Evolutionary conservation across 2,888 invertebrate genomes (phyloP), one percentile per base, ranked within the genome.

Genomic region (Drosophila aldrichi): DNA sequence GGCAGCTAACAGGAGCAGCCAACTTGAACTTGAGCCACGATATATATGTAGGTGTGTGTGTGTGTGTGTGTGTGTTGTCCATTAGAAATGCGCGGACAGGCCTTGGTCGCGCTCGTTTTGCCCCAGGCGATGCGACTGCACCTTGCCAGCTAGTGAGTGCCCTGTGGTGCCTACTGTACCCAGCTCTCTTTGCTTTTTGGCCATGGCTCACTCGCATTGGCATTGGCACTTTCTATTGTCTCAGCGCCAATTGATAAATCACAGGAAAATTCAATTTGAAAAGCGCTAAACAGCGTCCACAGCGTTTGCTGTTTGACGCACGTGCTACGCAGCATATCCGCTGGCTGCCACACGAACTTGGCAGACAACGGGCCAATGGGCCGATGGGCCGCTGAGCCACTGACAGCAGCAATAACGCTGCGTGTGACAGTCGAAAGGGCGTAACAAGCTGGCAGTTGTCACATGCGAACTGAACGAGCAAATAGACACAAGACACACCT

Each of bases 21-120:
- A 68, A 65, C 80, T 79, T 79, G 76, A 79, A 77, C 76, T 80
- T 78, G 77, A 63, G 51, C 16, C 12, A 20, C 46, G 25, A 49
- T 49, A 10, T 29, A 5, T 29, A 0, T 36, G 1, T 52, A 8
- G n/a, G n/a, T 60, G 7, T 41, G 8, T 60, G 32, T 63, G 8
- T 59, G 3, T 60, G 29, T 55, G 20, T 57, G 46, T 25, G 34
- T 64, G 25, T 56, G 14, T 54, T 49, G 44, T 70, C 77, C 70
- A 86, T 88, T 89, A 84, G 89, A 90, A 89, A 90, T 88, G 81
- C 88, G 88, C 80, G 90, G 79, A 64, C 75, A 72, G 71, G 52
- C 70, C 55, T 56, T 25, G 62, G 20, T 51, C 69, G 63, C 51
- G 49, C 14, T 40, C 46, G 49, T 49, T 70, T 76, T 78, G 73